These are phyloP conservation scores for Malurus elegans DNA, from an alignment of 2,113 vertebrate species.

Conservation along the genomic window DNA sequence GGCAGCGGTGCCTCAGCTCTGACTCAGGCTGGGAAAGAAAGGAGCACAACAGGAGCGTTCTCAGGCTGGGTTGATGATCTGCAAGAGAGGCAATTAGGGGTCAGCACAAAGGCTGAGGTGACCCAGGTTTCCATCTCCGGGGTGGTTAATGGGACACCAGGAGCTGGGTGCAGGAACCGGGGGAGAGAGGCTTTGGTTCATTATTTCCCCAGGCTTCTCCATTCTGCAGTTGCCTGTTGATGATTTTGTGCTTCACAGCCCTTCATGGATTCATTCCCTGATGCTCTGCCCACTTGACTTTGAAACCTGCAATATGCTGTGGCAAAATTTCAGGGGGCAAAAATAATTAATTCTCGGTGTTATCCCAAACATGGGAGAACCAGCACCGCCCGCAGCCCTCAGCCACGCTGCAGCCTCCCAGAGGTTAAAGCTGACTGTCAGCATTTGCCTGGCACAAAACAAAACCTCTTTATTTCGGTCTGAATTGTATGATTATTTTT, in stretches of 20 bases:
- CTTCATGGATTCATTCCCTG: neutral
- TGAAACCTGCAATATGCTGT: neutral
- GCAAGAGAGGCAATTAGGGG: neutral
- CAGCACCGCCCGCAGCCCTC: neutral
- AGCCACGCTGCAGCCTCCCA: neutral
- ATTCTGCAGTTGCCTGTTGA: neutral
- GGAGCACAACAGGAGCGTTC: neutral
- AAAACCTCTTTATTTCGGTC: constrained; percentile 6
- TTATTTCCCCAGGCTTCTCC: neutral
- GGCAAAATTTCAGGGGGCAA: neutral
- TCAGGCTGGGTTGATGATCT: neutral
- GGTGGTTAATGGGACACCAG: neutral
- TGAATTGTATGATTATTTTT: neutral
- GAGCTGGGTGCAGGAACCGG: neutral
- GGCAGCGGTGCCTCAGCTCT: neutral
- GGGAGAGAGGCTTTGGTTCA: neutral
- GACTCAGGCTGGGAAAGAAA: neutral
- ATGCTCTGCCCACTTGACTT: neutral
- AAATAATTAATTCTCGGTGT: neutral
- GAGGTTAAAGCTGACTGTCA: neutral
- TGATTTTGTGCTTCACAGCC: neutral
- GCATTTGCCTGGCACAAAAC: neutral
- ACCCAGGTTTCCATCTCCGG: neutral
- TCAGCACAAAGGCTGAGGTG: neutral
- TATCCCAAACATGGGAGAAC: neutral